Evolutionary conservation across 2,888 invertebrate genomes (phyloP).

Genomic region (Julus scanicus): DNA sequence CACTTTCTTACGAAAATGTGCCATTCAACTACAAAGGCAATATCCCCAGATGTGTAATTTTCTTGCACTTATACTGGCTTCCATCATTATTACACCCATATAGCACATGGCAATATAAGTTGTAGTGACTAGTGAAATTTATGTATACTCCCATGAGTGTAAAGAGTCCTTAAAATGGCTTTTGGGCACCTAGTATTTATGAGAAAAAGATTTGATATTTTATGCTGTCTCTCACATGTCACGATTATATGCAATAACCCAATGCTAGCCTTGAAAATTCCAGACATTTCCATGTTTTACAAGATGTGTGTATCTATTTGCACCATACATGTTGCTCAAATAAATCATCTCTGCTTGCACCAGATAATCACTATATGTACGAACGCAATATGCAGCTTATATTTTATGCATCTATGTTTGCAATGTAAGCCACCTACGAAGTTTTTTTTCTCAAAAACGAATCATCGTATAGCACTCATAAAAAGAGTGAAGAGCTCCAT

Average conservation of each 20-base stretch:
- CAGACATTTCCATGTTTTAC: not conserved
- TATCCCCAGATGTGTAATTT: not conserved
- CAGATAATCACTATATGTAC: slow-evolving; percentile 18
- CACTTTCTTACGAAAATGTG: not conserved
- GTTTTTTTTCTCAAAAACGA: not conserved
- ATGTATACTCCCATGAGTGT: not conserved
- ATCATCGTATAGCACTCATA: not conserved
- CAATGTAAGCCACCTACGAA: not conserved
- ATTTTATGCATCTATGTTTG: slow-evolving; percentile 1
- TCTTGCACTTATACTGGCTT: not conserved
- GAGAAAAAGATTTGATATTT: slow-evolving; percentile 1
- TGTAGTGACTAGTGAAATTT: not conserved
- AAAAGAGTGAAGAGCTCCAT: not conserved
- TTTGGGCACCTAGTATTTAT: not conserved
- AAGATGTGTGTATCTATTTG: not conserved
- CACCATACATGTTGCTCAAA: slow-evolving; percentile 18
- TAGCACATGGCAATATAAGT: not conserved
- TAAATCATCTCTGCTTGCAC: not conserved
- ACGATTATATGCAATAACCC: not conserved
- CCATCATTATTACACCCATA: not conserved
- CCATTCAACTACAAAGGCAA: not conserved
- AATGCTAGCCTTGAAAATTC: not conserved
- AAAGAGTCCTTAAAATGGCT: not conserved
- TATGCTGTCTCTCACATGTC: not conserved
- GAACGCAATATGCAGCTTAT: not conserved